phyloP scores from a whole-genome alignment of 2,888 invertebrate genomes.

The Lamellibrachia satsuma region DNA sequence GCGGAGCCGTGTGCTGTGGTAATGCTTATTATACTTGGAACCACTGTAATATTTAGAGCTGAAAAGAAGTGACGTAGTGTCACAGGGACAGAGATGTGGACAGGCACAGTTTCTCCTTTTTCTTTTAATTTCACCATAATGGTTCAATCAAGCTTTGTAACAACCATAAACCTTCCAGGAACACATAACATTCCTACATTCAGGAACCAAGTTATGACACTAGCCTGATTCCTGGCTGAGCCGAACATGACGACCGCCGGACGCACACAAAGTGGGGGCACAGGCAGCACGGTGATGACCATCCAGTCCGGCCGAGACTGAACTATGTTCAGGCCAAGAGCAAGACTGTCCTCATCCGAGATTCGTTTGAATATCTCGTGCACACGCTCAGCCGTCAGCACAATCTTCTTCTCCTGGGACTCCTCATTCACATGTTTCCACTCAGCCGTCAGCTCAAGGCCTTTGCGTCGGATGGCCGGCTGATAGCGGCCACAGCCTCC shows the following conservation, averaged over 20 bases:
- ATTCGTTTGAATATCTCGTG: constrained; percentile 91
- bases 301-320: constrained; percentile 98
- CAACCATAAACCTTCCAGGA: neutral
- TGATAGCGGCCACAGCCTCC: constrained; percentile 99
- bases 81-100: neutral
- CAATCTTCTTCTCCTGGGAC: constrained; percentile 84
- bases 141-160: neutral
- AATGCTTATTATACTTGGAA: neutral
- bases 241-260: constrained; percentile 99
- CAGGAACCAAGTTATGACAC: neutral
- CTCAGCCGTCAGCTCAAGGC: constrained; percentile 93
- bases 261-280: constrained; percentile 93
- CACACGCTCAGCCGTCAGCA: constrained; percentile 92
- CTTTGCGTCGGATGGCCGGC: constrained; percentile 87
- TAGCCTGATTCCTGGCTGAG: constrained; percentile 88
- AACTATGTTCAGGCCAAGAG: constrained; percentile 92
- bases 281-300: constrained; percentile 96
- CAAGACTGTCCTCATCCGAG: constrained; percentile 91
- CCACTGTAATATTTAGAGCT: neutral
- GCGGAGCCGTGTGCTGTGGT: no score
- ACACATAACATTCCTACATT: neutral
- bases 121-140: neutral
- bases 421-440: constrained; percentile 99
- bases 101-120: neutral
- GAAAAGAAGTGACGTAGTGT: neutral